Conservation (phyloP, 1,140 invertebrate genomes). For the Caerostris extrusa region DNA sequence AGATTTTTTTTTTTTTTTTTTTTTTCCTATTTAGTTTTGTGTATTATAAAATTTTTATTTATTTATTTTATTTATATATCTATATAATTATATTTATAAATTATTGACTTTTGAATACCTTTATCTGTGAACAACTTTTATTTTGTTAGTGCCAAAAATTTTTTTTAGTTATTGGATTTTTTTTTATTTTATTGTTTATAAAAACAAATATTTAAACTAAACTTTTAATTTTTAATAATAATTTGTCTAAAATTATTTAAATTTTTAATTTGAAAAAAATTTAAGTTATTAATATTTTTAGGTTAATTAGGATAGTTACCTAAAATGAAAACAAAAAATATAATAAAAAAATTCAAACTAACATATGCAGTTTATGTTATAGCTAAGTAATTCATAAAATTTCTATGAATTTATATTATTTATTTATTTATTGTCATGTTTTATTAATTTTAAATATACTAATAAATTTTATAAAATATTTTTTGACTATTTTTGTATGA, state of each 20-base stretch:
- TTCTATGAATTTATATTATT: slow-evolving; percentile 9
- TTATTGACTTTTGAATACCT: slow-evolving; percentile 3
- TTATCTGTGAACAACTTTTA: not conserved
- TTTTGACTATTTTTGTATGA: slow-evolving; percentile 34
- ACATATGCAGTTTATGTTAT: not conserved
- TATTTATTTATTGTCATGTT: slow-evolving; percentile 15
- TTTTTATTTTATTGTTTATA: slow-evolving; percentile 12
- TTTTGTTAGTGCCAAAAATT: slow-evolving; percentile 13
- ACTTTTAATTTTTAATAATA: not conserved
- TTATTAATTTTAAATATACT: slow-evolving; percentile 31
- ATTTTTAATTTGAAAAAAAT: not conserved
- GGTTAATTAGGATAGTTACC: not conserved
- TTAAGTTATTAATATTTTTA: not conserved
- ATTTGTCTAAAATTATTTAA: not conserved
- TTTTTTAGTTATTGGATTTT: not conserved
- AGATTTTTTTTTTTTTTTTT: not conserved
- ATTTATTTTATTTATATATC: not conserved
- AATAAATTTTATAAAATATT: slow-evolving; percentile 44
- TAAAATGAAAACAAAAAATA: not conserved
- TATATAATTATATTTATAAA: not conserved
- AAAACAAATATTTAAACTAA: not conserved
- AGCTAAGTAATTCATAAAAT: not conserved
- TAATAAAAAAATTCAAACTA: not conserved
- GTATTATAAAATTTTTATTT: slow-evolving; percentile 36
- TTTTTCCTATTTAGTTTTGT: not conserved